Percentiles rank a stretch among this genome's conserved stretches.
Conservation (phyloP, 2,797 vertebrate species). For the Pogoniulus pusillus region DNA sequence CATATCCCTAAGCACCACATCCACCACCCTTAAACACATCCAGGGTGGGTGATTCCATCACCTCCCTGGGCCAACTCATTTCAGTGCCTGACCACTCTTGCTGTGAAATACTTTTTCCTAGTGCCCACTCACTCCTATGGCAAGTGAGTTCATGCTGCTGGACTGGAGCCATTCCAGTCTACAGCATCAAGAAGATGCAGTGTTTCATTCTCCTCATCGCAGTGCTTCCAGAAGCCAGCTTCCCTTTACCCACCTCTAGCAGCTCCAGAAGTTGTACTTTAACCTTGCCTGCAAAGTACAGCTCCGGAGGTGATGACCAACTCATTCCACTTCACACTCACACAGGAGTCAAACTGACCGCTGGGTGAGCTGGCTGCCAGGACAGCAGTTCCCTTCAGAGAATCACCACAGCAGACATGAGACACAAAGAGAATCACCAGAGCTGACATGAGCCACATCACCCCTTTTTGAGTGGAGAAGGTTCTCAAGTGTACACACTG, state of each 20-base stretch:
- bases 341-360: slow-evolving; percentile 20
- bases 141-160: background rate
- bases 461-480: background rate
- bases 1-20: no score
- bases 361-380: slow-evolving; percentile 11
- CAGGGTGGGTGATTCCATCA: no score
- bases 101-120: no score
- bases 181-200: background rate
- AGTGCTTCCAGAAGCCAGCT: background rate
- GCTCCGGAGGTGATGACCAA: background rate
- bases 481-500: rapidly evolving
- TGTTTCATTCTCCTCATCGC: background rate
- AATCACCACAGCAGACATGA: no score
- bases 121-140: background rate
- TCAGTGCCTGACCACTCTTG: no score
- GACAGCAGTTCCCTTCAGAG: background rate
- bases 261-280: background rate
- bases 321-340: background rate
- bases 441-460: no score
- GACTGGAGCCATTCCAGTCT: background rate
- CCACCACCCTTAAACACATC: no score
- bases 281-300: background rate
- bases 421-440: no score
- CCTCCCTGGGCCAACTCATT: no score
- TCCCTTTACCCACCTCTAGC: background rate